phyloP scores from a whole-genome alignment of 2,113 vertebrate genomes.

The Isichthys henryi region DNA sequence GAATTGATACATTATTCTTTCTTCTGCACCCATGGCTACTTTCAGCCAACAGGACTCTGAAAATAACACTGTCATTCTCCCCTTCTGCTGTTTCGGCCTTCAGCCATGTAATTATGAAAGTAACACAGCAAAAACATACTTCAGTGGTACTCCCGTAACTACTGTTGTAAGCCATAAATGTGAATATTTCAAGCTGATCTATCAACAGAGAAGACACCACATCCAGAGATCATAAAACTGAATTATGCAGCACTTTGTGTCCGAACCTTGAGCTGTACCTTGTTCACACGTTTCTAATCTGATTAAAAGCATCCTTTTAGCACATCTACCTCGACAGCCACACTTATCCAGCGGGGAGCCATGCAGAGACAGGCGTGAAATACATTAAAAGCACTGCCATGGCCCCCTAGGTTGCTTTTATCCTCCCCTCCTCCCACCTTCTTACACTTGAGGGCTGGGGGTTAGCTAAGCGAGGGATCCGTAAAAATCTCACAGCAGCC shows the following conservation, averaged over 20 bases:
- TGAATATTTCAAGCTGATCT: neutral
- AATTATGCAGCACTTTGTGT: neutral
- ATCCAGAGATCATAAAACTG: neutral
- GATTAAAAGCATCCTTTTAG: conserved; percentile 9
- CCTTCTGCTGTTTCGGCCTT: neutral
- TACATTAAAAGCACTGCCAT: neutral
- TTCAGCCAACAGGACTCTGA: neutral
- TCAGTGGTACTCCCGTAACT: neutral
- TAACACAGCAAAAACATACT: neutral
- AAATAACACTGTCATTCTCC: neutral
- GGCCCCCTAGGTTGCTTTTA: neutral
- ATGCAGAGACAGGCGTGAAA: neutral
- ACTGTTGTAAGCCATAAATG: neutral
- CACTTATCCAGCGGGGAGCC: neutral
- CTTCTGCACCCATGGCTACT: neutral
- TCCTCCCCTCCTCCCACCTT: neutral
- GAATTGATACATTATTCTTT: conserved; percentile 2
- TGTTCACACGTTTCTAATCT: neutral
- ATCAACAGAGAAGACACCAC: neutral
- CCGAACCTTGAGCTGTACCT: neutral
- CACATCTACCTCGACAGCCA: neutral
- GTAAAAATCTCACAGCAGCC: neutral
- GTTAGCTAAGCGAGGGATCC: neutral
- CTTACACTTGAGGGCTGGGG: neutral
- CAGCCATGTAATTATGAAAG: neutral